These are phyloP conservation scores for Scophthalmus maximus DNA, from an alignment of 2,113 vertebrate species.

Conservation along the genomic window DNA sequence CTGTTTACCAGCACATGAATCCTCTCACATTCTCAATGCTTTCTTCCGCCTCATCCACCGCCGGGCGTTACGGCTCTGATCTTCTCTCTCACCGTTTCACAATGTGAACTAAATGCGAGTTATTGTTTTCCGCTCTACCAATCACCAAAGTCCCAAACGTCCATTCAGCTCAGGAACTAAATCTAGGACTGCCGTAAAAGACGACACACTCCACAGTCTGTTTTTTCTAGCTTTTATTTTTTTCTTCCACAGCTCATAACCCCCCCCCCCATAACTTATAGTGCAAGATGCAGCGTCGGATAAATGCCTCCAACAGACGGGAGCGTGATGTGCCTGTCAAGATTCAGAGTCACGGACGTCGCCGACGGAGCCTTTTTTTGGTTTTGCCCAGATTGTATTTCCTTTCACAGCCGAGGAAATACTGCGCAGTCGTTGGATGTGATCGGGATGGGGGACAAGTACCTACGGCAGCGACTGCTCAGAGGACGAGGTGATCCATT, in stretches of 20 bases:
- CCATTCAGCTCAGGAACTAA: conserved; percentile 34
- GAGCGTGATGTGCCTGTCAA: conserved; percentile 56
- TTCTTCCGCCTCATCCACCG: conserved; percentile 30
- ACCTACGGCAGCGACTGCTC: conserved; percentile 42
- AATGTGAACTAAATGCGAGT: conserved; percentile 25
- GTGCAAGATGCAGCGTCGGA: conserved; percentile 30
- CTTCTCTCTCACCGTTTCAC: conserved; percentile 7
- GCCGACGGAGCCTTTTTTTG: conserved; percentile 43
- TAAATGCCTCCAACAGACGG: conserved; percentile 56
- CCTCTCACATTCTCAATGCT: too few species aligned
- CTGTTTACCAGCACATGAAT: conserved; percentile 2
- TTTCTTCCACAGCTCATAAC: not conserved
- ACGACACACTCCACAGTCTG: not conserved
- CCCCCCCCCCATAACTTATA: conserved; percentile 18
- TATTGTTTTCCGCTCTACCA: conserved; percentile 23
- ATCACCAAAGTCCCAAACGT: conserved; percentile 15
- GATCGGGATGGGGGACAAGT: conserved; percentile 57
- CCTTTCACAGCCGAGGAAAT: conserved; percentile 58
- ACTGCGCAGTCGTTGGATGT: conserved; percentile 57
- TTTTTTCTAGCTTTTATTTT: conserved; percentile 21
- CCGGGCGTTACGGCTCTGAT: conserved; percentile 23
- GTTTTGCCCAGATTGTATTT: conserved; percentile 63
- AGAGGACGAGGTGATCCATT: conserved; percentile 49
- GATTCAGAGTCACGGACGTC: conserved; percentile 54
- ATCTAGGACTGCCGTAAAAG: conserved; percentile 16